phyloP scores from a whole-genome alignment of 2,888 invertebrate species.

The Poecilobothrus nobilitatus region DNA sequence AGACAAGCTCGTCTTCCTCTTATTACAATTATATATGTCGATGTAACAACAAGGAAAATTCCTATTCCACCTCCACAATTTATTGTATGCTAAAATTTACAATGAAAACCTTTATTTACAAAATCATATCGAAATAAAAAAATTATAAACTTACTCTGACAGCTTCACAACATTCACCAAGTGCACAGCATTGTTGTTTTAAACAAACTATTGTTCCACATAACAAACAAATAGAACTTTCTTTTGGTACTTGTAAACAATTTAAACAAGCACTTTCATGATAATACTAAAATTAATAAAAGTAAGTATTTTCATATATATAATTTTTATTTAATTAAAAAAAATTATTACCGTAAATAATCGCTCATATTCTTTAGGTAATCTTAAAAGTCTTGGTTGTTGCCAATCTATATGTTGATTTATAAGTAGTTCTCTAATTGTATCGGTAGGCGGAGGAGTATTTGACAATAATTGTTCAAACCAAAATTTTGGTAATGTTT shows the following conservation, averaged over 20 bases:
- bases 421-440: constrained; percentile 51
- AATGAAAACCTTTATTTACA: constrained; percentile 15
- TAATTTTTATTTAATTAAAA: background rate
- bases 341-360: constrained; percentile 60
- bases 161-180: constrained; percentile 75
- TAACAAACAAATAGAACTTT: constrained; percentile 84
- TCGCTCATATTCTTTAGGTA: constrained; percentile 87
- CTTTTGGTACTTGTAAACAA: constrained; percentile 82
- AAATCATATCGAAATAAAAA: background rate
- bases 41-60: constrained; percentile 88
- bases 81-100: constrained; percentile 64
- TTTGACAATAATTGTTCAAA: constrained; percentile 56
- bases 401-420: constrained; percentile 72
- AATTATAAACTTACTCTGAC: constrained; percentile 52
- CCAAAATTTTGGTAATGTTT: constrained; percentile 56
- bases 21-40: constrained; percentile 90
- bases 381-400: constrained; percentile 69
- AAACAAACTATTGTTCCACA: constrained; percentile 91
- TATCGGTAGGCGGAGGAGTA: constrained; percentile 40
- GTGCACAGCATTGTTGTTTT: constrained; percentile 79
- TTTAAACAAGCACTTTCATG: constrained; percentile 80
- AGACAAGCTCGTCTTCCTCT: constrained; percentile 86
- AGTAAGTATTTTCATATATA: background rate
- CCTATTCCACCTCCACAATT: constrained; percentile 94
- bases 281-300: constrained; percentile 60